phyloP scores from a whole-genome alignment of 2,797 vertebrate species.

The Threskiornis aethiopicus region DNA sequence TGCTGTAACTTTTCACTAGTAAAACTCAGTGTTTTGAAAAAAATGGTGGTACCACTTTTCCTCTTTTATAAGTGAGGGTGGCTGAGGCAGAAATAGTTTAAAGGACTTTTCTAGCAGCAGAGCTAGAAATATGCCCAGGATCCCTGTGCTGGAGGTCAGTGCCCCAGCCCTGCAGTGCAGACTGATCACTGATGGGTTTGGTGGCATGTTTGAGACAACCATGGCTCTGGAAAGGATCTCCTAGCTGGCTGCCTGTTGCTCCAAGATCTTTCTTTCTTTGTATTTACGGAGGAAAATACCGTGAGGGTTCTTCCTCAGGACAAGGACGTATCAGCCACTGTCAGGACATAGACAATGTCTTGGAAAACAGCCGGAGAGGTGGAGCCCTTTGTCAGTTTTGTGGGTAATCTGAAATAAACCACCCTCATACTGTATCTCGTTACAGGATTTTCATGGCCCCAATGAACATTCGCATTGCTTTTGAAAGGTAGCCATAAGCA shows the following conservation, averaged over 20 bases:
- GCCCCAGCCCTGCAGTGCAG: not conserved
- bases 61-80: not conserved
- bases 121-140: not conserved
- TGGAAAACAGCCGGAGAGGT: not conserved
- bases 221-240: not conserved
- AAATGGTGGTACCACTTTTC: not conserved
- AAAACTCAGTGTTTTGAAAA: not conserved
- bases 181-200: not conserved
- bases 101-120: not conserved
- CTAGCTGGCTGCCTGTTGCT: not conserved
- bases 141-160: not conserved
- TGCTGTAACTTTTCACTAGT: not conserved
- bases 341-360: not conserved
- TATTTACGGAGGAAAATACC: not conserved
- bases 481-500: not conserved
- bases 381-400: not conserved
- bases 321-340: not conserved
- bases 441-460: not conserved
- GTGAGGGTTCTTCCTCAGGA: not conserved
- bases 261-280: not conserved
- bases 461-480: not conserved
- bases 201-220: fast-evolving
- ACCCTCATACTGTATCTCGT: fast-evolving
- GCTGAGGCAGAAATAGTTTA: not conserved
- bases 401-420: not conserved